Evolutionary conservation across 2,888 invertebrate genomes (phyloP), one percentile per base, ranked within the genome.

Genomic region (Mycalesis mineus): DNA sequence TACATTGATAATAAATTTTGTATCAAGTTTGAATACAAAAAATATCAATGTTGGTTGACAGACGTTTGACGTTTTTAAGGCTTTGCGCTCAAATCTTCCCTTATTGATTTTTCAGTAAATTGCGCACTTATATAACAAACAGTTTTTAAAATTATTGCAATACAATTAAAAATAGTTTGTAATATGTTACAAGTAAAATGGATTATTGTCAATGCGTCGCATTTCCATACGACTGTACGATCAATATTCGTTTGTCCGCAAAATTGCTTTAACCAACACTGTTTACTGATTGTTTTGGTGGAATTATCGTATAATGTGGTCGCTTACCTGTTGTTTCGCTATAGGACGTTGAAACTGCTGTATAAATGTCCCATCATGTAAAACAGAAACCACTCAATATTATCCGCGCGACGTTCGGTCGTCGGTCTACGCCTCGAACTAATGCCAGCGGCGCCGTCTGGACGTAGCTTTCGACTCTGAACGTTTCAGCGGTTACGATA

Each of bases 401-500:
- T 37, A 37, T 13, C 29, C 14, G 13, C 44, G 39, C 41, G 47
- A 36, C 11, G 47, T 13, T 42, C 13, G 48, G 57, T 39, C 59
- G 62, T 59, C 50, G 59, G 62, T 53, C 52, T 62, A 62, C 59
- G 62, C 59, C 59, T 62, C 52, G 28, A 33, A 52, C 44, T 39
- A 40, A 59, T 48, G 57, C 8, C 50, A 57, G 55, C 51, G 55
- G 57, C 60, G 55, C 57, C 55, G 41, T 17, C 2, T 17, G 28
- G 52, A 17, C 22, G n/a, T 17, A 42, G 31, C 41, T 52, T 42
- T 57, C 47, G 55, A 22, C 47, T 48, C 5, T 52, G 50, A 41
- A 52, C 60, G 45, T n/a, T 17, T 33, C 22, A 33, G 8, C 33
- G 17, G 13, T 51, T 51, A 47, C 47, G 28, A 36, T 44, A 7